These are phyloP conservation scores for Babyrousa celebensis DNA, from an alignment of 2,797 vertebrate species.

Conservation along the genomic window DNA sequence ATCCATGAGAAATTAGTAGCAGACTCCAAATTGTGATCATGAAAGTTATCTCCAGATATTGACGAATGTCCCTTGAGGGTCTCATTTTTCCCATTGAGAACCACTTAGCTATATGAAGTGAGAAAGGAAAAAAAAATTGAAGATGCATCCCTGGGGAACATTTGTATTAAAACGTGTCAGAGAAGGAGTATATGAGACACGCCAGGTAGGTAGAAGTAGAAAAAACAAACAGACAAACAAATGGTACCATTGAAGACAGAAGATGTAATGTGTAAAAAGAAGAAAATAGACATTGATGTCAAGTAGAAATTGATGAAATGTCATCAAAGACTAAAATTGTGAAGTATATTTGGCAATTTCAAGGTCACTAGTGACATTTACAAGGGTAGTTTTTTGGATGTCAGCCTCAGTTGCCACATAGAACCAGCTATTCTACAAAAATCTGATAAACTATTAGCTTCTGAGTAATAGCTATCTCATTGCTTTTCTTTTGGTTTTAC, in stretches of 20 bases:
- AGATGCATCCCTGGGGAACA: neutral
- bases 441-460: slow-evolving; percentile 65
- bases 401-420: slow-evolving; percentile 21
- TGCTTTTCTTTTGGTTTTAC: neutral
- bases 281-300: neutral
- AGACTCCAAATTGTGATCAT: neutral
- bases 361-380: slow-evolving; percentile 39
- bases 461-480: slow-evolving; percentile 59
- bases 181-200: neutral
- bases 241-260: neutral
- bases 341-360: slow-evolving; percentile 7
- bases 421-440: slow-evolving; percentile 28
- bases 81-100: neutral
- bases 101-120: neutral
- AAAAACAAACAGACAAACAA: neutral
- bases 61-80: neutral
- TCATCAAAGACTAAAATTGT: neutral
- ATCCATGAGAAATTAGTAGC: neutral
- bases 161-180: neutral
- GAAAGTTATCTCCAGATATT: neutral
- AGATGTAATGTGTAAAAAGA: neutral
- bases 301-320: neutral
- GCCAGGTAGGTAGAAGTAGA: neutral
- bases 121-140: neutral
- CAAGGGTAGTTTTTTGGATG: neutral